Base-by-base conservation (phyloP, 2,888 invertebrate species). In the Epirrhoe tristata region DNA sequence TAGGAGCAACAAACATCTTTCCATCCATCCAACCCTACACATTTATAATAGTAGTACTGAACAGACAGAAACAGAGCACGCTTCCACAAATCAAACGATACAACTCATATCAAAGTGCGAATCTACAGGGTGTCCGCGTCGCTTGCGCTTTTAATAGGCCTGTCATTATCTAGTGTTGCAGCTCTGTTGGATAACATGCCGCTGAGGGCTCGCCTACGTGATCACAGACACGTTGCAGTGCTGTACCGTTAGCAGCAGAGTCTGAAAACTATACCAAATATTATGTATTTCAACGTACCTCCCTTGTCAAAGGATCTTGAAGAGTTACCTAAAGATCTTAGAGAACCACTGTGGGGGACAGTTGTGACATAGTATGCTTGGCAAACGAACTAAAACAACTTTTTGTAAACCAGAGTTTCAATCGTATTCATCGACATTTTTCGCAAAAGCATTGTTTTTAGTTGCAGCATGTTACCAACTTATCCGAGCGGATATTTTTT, bases 131-230 rank as follows among this genome's bases (percentile, higher is more conserved):
- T 7, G 54, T 57, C 12, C 43, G 43, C 43, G 6, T 17, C 36
- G 1, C 10, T 7, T 12, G 12, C 14, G 17, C n/a, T 51, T n/a
- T 39, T 5, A 51, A 12, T 48, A 16, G 43, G 16, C 16, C 48
- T 14, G 16, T 16, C 14, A 48, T 31, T 17, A 16, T 10, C 32
- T 53, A 31, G 58, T 59, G 43, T 58, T 64, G 53, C 57, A 58
- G 52, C 59, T 36, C 17, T 36, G 48, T 32, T 48, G 12, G 51
- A 67, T 74, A 72, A 72, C 74, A 73, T 71, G 53, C 70, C 66
- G 65, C 58, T 60, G 61, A 54, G 66, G 63, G 55, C 56, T 66
- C 55, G 85, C 75, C 78, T 86, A 86, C 86, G 86, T 87, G 86
- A 81, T 70, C 73, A 24, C 50, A 36, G 69, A 77, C 87, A 85